Base-by-base conservation (phyloP, 1,140 invertebrate species). In the Drosophila gunungcola region DNA sequence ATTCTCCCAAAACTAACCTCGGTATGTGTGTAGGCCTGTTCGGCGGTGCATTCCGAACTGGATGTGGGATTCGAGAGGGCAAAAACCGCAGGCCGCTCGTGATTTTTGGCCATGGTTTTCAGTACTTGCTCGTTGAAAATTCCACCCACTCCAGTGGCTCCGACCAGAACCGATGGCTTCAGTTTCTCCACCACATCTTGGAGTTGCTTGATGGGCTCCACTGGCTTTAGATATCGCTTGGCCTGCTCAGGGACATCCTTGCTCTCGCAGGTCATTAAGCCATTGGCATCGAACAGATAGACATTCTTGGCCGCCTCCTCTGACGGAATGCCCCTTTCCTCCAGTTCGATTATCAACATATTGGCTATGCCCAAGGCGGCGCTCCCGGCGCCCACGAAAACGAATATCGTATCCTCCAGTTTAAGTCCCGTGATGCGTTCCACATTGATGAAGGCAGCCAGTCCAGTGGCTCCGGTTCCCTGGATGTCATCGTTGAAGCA, bases 401-500 rank as follows among this genome's bases (percentile, higher is more conserved):
- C 94, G 73, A 98, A 96, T 2, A 93, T 95, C 78, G 98, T 96
- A 1, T 98, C 96, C 1, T 95, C 95, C 2, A 99, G 93, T 75
- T 95, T 95, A 3, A 94, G 96, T n/a, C 95, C 95, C 0, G 97
- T 98, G 21, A 98, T 92, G 36, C 95, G 93, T 3, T 98, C 93
- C 13, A 97, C 96, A 6, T 97, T 96, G 13, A 99, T 91, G 13
- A 99, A 93, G 1, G 98, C 98, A 21, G 98, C 97, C 6, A 99
- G 95, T 1, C 97, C 98, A 6, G 99, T 98, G 11, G 97, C 94
- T 2, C 96, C 96, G 1, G 98, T 99, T 12, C 98, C 98, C 92
- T 99, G 98, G 88, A 99, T 99, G 91, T 99, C 98, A 91, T 99
- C 98, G 93, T 99, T 99, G 92, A 99, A 99, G 9, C 96, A 98